Conservation (phyloP, 2,113 vertebrate species). For the Hemiscyllium ocellatum region DNA sequence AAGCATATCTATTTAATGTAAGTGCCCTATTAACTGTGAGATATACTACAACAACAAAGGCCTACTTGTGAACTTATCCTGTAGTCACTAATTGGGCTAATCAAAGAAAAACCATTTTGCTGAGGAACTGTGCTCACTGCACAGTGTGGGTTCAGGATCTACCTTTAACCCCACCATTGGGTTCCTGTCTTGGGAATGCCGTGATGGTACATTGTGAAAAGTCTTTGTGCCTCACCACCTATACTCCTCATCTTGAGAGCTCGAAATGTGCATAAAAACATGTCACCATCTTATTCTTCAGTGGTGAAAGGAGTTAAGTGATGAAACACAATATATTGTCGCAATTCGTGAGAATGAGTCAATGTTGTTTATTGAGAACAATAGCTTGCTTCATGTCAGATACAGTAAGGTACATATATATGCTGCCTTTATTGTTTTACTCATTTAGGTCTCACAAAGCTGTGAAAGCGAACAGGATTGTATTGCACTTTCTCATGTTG, state of each 20-base stretch:
- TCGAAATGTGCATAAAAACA: not conserved
- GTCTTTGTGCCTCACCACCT: not conserved
- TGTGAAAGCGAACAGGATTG: not conserved
- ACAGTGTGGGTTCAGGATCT: too few relatives aligned
- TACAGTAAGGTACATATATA: not conserved
- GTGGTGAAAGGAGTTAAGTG: not conserved
- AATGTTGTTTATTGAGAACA: not conserved
- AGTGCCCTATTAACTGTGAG: too few relatives aligned
- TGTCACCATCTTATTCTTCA: not conserved
- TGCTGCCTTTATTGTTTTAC: not conserved
- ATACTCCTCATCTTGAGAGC: not conserved
- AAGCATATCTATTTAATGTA: too few relatives aligned
- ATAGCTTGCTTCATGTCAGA: constrained; percentile 12
- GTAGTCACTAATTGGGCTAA: too few relatives aligned
- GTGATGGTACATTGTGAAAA: not conserved
- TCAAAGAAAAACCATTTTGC: too few relatives aligned
- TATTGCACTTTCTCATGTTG: not conserved
- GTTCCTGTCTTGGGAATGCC: too few relatives aligned
- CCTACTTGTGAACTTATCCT: too few relatives aligned
- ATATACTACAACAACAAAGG: too few relatives aligned
- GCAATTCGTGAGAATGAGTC: constrained; percentile 6
- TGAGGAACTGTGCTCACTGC: too few relatives aligned
- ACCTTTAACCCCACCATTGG: too few relatives aligned
- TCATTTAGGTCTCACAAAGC: not conserved
- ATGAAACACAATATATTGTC: not conserved